These are phyloP conservation scores for Malacoctenus gilli DNA, from an alignment of 2,797 vertebrate species.

Conservation along the genomic window DNA sequence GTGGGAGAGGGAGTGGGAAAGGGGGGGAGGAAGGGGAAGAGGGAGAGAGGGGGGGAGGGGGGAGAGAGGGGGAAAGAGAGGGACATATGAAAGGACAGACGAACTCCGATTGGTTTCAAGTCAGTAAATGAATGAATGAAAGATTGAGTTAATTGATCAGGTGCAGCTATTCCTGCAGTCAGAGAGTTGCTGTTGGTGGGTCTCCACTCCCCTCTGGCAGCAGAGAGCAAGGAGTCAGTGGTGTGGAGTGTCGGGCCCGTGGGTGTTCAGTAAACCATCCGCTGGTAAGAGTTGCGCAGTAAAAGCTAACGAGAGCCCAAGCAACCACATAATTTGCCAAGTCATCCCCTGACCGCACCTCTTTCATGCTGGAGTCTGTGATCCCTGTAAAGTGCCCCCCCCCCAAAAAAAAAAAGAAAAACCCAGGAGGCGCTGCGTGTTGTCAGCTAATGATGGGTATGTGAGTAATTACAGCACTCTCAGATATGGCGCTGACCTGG, in stretches of 20 bases:
- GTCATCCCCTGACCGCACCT: constrained; percentile 17
- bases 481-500: constrained; percentile 43
- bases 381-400: constrained; percentile 50
- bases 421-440: constrained; percentile 26
- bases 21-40: too few relatives aligned
- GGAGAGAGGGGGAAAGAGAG: too few relatives aligned
- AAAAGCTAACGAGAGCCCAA: constrained; percentile 40
- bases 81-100: too few relatives aligned
- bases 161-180: not conserved
- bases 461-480: constrained; percentile 51
- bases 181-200: too few relatives aligned
- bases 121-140: too few relatives aligned
- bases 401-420: too few relatives aligned
- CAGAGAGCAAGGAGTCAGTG: too few relatives aligned
- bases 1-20: too few relatives aligned
- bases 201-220: too few relatives aligned
- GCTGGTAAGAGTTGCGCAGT: constrained; percentile 44
- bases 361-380: constrained; percentile 42
- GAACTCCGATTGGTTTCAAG: too few relatives aligned
- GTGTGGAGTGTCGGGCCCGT: constrained; percentile 6
- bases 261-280: constrained; percentile 52
- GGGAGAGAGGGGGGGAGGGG: too few relatives aligned
- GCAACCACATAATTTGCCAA: constrained; percentile 46
- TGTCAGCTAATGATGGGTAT: constrained; percentile 45
- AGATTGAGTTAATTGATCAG: too few relatives aligned